Base-by-base conservation (phyloP, 1,140 invertebrate species). In the Idris sp. region DNA sequence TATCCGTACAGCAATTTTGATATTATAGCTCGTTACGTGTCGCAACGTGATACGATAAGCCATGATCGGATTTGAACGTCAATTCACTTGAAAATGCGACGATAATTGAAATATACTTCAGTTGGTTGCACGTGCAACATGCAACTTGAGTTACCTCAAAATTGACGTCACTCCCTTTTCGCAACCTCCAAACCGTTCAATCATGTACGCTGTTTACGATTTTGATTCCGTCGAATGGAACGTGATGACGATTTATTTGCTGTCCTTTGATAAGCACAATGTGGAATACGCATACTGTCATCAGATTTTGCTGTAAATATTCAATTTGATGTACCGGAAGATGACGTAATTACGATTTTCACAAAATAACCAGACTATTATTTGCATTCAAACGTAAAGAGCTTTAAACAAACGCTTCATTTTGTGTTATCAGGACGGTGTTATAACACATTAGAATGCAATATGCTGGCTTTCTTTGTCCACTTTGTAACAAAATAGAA, bases 311-410 rank as follows among this genome's bases (percentile, higher is more conserved):
- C 28, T 69, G 53, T 53, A 69, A 69, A 59, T 59, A 54, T 59
- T 58, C 65, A 51, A 59, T 69, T 59, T 69, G 65, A 69, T 54
- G 65, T 36, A 22, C 65, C 65, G 54, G 53, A 69, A 58, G 65
- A 30, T 46, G 26, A 68, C 64, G 54, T 46, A 51, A 69, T 69
- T 59, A 36, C 54, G 46, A 69, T 69, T 69, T 69, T 69, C 54
- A 44, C 30, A 30, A 18, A 61, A 61, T 69, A 69, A 69, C 46
- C 36, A 61, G 65, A 61, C 46, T 31, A 69, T 59, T 38, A 40
- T 44, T 15, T 59, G 38, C 31, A 53, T 43, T 56, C 41, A n/a
- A n/a, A n/a, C n/a, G n/a, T n/a, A n/a, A 11, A 46, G 3, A 22
- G 19, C 19, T 2, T 22, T 6, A 22, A 22, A 22, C 19, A n/a